phyloP scores from a whole-genome alignment of 92 coral and sea anemone genomes.

The Porites rus region DNA sequence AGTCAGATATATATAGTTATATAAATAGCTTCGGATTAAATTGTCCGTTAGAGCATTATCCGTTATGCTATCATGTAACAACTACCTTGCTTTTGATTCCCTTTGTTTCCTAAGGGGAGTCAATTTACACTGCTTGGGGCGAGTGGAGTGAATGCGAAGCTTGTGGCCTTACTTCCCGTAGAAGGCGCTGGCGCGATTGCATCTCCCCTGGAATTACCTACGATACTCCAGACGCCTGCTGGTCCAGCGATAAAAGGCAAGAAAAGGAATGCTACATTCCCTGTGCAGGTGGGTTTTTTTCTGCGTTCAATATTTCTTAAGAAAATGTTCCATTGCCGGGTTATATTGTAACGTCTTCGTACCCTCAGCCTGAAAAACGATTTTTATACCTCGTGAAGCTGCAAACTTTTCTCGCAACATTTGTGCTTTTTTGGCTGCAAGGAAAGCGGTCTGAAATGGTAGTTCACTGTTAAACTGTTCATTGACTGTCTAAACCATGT shows the following conservation, averaged over 20 bases:
- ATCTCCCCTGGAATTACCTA: constrained; percentile 12
- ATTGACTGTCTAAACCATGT: no score
- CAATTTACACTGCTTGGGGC: constrained; percentile 63
- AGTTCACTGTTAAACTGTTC: no score
- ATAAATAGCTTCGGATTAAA: no score
- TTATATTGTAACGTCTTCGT: not conserved
- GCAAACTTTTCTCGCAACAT: no score
- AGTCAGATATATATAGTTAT: no score
- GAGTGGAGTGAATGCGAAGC: constrained; percentile 63
- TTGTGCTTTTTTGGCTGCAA: no score
- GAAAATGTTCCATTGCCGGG: not conserved
- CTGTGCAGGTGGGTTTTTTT: constrained; percentile 53
- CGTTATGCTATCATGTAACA: no score
- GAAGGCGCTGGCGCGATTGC: constrained; percentile 25
- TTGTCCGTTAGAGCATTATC: no score
- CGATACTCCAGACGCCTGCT: constrained; percentile 21
- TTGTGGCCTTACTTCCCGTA: constrained; percentile 65
- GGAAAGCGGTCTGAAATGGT: no score
- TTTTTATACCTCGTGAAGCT: no score
- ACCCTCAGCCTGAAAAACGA: no score
- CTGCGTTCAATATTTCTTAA: not conserved
- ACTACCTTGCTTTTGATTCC: no score
- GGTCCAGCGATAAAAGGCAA: not conserved
- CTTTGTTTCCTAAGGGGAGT: constrained; percentile 13
- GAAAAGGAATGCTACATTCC: constrained; percentile 39